Evolutionary conservation across 1,140 invertebrate species (phyloP).

Genomic region (Drosophila baimaii): DNA sequence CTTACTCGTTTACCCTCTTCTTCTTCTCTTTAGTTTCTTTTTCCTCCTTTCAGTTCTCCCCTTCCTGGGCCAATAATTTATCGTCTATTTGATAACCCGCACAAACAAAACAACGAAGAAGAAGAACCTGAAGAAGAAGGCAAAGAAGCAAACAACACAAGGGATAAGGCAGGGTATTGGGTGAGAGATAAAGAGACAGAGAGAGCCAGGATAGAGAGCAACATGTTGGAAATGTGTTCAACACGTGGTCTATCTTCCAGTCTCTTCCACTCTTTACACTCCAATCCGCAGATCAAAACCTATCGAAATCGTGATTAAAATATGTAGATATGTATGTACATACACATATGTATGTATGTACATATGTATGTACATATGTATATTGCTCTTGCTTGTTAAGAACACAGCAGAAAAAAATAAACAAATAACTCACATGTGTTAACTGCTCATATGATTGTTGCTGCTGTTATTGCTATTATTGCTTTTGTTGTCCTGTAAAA

Average conservation of each 20-base stretch:
- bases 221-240: slow-evolving; percentile 77
- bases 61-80: slow-evolving; percentile 59
- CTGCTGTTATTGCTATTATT: slow-evolving; percentile 22
- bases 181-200: not conserved
- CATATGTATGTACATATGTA: not conserved
- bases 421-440: slow-evolving; percentile 37
- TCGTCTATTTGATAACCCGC: slow-evolving; percentile 77
- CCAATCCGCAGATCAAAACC: slow-evolving; percentile 29
- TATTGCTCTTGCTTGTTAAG: slow-evolving; percentile 24
- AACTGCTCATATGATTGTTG: slow-evolving; percentile 22
- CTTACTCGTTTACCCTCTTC: not conserved
- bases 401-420: slow-evolving; percentile 12
- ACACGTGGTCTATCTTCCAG: slow-evolving; percentile 63
- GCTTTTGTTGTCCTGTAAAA: slow-evolving; percentile 59
- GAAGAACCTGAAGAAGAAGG: slow-evolving; percentile 29
- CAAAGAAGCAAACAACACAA: slow-evolving; percentile 35
- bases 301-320: slow-evolving; percentile 43
- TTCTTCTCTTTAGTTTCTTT: not conserved
- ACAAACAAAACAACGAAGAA: slow-evolving; percentile 47
- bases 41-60: slow-evolving; percentile 1
- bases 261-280: slow-evolving; percentile 6
- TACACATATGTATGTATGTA: not conserved
- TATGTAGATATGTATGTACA: not conserved
- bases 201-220: slow-evolving; percentile 36
- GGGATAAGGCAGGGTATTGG: slow-evolving; percentile 2